These are phyloP conservation scores for Cromileptes altivelis DNA, from an alignment of 2,113 vertebrate genomes.

Conservation along the genomic window DNA sequence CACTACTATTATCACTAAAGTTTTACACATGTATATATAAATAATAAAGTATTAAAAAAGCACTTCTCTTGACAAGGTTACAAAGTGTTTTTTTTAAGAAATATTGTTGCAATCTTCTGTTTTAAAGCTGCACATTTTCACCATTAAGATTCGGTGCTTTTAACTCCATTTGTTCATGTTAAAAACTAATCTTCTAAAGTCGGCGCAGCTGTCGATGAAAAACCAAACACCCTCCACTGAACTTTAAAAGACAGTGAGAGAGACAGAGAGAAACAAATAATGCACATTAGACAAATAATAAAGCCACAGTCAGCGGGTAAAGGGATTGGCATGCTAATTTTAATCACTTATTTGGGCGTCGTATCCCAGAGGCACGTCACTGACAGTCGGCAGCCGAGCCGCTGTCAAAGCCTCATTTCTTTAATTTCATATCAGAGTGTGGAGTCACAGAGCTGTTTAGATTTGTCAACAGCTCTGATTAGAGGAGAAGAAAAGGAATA, in stretches of 20 bases:
- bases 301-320: not conserved
- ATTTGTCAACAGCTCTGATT: constrained; percentile 41
- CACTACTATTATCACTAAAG: too few species aligned
- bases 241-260: not conserved
- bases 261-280: constrained; percentile 12
- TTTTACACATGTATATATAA: too few species aligned
- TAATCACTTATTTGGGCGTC: constrained; percentile 23
- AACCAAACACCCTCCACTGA: not conserved
- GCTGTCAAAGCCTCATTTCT: constrained; percentile 24
- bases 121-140: not conserved
- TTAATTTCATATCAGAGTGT: constrained; percentile 52
- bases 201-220: not conserved
- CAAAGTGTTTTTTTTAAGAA: too few species aligned
- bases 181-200: not conserved
- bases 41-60: too few species aligned
- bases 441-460: constrained; percentile 41
- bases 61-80: too few species aligned
- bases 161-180: not conserved
- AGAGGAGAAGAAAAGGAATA: constrained; percentile 27
- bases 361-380: constrained; percentile 29
- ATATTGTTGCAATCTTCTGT: not conserved
- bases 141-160: not conserved
- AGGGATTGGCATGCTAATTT: constrained; percentile 36
- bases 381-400: constrained; percentile 23
- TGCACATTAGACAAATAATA: not conserved